Evolutionary conservation across 2,888 invertebrate genomes (phyloP), one percentile per base, ranked within the genome.

Genomic region (Leucoptera coffeella): DNA sequence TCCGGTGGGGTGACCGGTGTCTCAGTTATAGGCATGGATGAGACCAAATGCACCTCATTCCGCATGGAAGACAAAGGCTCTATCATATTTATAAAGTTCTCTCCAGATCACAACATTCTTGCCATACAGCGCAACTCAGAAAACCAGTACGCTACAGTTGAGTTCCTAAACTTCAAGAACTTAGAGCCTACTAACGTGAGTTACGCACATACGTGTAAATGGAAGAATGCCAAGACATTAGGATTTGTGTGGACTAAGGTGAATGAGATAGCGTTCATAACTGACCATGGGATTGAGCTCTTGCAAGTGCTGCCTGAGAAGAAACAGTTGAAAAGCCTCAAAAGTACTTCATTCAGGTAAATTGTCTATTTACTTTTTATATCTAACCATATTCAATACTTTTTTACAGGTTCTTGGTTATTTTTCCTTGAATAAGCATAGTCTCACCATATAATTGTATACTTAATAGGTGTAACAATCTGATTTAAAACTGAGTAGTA

Each of bases 1-100:
- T 91, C 92, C 2, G 88, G 91, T n/a, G 94, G 94, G 25, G 88
- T 91, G 4, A 91, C 91, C 30, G 94, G 94, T 3, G 91, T 95
- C 13, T 85, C 90, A 11, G 94, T 94, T 5, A 91, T 87, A 59
- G 88, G 92, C 2, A 86, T 89, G 31, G 75, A 79, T 28, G 77
- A 82, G 32, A 71, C 78, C 23, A 72, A 74, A 29, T 74, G 73
- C 17, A 77, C 84, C 22, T 83, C 82, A 27, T 91, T 91, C 47
- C 81, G 91, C 36, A 90, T 95, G 86, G 91, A 91, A 49, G 93
- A 95, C 49, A 82, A 85, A 45, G 92, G 92, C 3, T 81, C 88
- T 0, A 85, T 92, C 3, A 78, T 85, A 23, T 89, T 93, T 0
- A 93, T 96, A 23, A 96, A 96, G 62, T 93, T 96, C 57, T 92